phyloP scores from a whole-genome alignment of 1,140 invertebrate species.

The Drosophila malerkotliana region DNA sequence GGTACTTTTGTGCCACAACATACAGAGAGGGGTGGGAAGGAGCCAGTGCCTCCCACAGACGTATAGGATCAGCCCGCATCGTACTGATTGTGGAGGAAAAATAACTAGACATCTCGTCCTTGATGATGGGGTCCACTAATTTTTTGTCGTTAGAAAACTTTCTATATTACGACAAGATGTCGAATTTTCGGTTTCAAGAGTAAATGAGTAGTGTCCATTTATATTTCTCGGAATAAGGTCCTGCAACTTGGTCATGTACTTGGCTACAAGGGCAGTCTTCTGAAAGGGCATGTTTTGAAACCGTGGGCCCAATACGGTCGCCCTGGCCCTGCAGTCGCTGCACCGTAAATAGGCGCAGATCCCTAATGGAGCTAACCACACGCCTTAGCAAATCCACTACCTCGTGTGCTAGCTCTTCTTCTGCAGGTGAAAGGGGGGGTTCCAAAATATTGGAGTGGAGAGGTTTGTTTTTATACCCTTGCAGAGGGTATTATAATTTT shows the following conservation, averaged over 20 bases:
- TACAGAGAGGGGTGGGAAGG: no score
- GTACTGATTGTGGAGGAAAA: no score
- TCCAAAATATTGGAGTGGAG: no score
- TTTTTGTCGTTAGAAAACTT: constrained; percentile 8
- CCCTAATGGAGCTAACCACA: not conserved
- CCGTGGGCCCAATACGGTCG: constrained; percentile 46
- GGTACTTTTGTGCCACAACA: no score
- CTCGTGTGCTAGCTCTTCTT: no score
- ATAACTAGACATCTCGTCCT: constrained; percentile 15
- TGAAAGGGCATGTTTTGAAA: constrained; percentile 51
- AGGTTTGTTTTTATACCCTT: no score
- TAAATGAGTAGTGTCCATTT: no score
- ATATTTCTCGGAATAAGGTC: constrained; percentile 1
- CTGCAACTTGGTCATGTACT: constrained; percentile 49
- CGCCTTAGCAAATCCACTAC: no score
- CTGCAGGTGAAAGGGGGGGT: no score
- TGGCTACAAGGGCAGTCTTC: constrained; percentile 28
- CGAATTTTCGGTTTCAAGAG: constrained; percentile 1
- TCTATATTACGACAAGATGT: constrained; percentile 49
- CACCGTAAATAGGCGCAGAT: constrained; percentile 44
- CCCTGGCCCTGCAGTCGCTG: constrained; percentile 31
- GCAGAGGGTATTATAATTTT: no score
- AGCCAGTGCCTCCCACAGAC: not conserved
- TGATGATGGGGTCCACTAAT: not conserved
- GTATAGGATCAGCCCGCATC: constrained; percentile 12